phyloP scores from a whole-genome alignment of 2,113 vertebrate species.

The Sylvilagus bachmani region DNA sequence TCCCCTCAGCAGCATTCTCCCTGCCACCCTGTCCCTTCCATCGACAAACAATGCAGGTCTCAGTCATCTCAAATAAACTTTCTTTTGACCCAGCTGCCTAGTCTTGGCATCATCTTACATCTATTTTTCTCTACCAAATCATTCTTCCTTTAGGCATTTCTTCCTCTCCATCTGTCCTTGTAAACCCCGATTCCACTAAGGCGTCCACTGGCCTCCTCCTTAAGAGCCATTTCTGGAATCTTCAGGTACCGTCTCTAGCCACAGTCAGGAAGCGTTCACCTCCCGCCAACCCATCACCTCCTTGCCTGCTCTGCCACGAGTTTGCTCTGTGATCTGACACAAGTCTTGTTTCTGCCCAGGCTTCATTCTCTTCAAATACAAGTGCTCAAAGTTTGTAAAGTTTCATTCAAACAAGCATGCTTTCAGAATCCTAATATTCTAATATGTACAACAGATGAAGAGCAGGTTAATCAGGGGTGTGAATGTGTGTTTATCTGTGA shows the following conservation, averaged over 20 bases:
- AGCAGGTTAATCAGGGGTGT: background rate
- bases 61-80: background rate
- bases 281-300: background rate
- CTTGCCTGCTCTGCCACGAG: background rate
- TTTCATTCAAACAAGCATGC: background rate
- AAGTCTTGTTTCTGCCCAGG: background rate
- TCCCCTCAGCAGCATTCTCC: constrained; percentile 70
- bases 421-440: background rate
- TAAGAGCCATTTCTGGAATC: background rate
- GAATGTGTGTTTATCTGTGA: background rate
- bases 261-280: background rate
- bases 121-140: background rate
- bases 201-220: background rate
- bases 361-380: background rate
- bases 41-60: background rate
- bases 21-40: constrained; percentile 51
- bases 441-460: background rate
- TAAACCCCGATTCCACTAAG: background rate
- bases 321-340: background rate
- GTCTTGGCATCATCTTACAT: background rate
- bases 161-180: background rate
- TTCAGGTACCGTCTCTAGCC: background rate
- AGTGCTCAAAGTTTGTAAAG: background rate
- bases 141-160: background rate
- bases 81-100: background rate